These are phyloP conservation scores for Urosaurus nigricauda DNA, from an alignment of 2,797 vertebrate genomes.

Conservation along the genomic window DNA sequence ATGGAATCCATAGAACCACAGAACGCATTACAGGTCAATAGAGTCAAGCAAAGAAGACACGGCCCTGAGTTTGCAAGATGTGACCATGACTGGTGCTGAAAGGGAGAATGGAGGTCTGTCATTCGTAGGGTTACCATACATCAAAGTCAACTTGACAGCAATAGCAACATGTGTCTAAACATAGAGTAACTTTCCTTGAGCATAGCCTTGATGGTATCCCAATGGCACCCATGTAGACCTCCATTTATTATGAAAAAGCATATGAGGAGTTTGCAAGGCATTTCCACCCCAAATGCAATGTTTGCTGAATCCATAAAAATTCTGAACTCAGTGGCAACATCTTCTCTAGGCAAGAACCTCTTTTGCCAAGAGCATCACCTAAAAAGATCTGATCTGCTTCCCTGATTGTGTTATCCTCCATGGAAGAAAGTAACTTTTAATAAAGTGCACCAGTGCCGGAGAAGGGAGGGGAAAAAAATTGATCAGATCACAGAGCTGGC, in stretches of 20 bases:
- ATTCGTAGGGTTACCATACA: too few relatives aligned
- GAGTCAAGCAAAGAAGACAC: too few relatives aligned
- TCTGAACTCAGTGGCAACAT: background rate
- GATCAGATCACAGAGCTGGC: conserved; percentile 79
- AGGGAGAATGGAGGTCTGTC: background rate
- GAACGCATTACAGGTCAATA: too few relatives aligned
- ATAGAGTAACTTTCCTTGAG: background rate
- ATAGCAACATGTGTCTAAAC: background rate
- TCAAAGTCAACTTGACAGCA: too few relatives aligned
- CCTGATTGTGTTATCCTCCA: conserved; percentile 75
- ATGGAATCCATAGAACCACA: too few relatives aligned
- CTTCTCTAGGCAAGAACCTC: background rate
- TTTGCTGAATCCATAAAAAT: background rate
- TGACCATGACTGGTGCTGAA: too few relatives aligned
- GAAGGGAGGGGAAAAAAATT: conserved; percentile 63
- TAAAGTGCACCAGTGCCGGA: conserved; percentile 74
- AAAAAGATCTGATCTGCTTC: conserved; percentile 69
- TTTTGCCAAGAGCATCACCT: conserved; percentile 41
- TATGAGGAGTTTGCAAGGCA: background rate
- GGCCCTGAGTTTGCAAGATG: too few relatives aligned
- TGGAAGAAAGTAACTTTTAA: conserved; percentile 84
- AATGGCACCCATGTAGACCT: too few relatives aligned
- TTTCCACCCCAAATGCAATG: background rate
- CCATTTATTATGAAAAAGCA: too few relatives aligned
- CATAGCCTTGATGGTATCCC: background rate